Evolutionary conservation across 2,113 vertebrate genomes (phyloP), one percentile per base, ranked within the genome.

Genomic region (Regulus satrapa): DNA sequence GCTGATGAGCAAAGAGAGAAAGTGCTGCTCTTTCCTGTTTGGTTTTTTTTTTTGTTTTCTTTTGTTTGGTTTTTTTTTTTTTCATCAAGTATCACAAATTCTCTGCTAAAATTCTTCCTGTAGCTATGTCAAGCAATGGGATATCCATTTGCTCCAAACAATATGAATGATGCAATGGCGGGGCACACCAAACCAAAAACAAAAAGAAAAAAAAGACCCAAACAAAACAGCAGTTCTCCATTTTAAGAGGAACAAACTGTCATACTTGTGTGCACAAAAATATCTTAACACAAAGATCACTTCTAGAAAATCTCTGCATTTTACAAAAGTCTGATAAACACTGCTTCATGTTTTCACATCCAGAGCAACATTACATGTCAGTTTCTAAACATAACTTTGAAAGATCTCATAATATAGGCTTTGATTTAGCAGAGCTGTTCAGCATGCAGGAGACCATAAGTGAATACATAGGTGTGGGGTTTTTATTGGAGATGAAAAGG

Each of bases 131-230:
- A 89, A 61, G 52, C 38, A 10, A 34, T 40, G 18, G 14, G 14
- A 46, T 34, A 59, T 58, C 9, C 6, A 25, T 72, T 91, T 59
- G 8, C 18, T 72, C n/a, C 71, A 61, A 92, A 56, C 5, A 64
- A 55, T 58, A 67, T 6, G 11, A 74, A 75, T n/a, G 12, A 62
- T 54, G 19, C 6, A 67, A 43, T 1, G 1, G 3, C 0, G 0
- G 5, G 20, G 9, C 8, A 21, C 20, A 54, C 4, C 24, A 68
- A 75, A 46, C 4, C 3, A 59, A 40, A 89, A 75, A 26, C 5
- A 21, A 6, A 61, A 43, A 64, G 11, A 4, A 5, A 31, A 43
- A 61, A 29, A 34, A 15, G n/a, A 6, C 2, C 7, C 29, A 14
- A 45, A 40, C 8, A 46, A 54, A 66, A 8, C 10, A 63, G 18